A percentile compares a stretch with the other conserved stretches of the same genome.
Evolutionary conservation across 2,888 invertebrate genomes (phyloP).

Genomic region (Chrysomela aeneicollis): DNA sequence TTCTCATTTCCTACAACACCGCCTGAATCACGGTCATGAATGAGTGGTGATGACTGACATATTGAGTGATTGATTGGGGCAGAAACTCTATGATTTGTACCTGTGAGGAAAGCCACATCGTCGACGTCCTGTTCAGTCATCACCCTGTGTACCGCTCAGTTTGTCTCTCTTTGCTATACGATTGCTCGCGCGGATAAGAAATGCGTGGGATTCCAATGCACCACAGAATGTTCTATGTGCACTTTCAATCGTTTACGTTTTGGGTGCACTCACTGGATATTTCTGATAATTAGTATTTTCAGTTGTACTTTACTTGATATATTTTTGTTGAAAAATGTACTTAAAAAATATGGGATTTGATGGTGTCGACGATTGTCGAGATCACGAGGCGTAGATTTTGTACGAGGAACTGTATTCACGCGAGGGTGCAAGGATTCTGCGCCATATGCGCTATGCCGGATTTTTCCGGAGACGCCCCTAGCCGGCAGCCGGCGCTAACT

Average conservation of each 20-base stretch:
- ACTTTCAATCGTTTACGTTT: constrained; percentile 25
- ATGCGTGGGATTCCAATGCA: neutral
- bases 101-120: constrained; percentile 92
- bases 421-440: constrained; percentile 44
- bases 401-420: constrained; percentile 38
- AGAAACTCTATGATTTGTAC: constrained; percentile 52
- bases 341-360: constrained; percentile 40
- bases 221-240: constrained; percentile 21
- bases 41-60: constrained; percentile 56
- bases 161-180: constrained; percentile 15
- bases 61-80: constrained; percentile 53
- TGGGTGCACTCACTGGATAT: constrained; percentile 34
- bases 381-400: constrained; percentile 41
- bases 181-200: constrained; percentile 16
- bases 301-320: constrained; percentile 50
- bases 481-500: constrained; percentile 23
- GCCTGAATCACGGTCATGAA: constrained; percentile 61
- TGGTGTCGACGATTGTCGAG: constrained; percentile 42
- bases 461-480: constrained; percentile 42
- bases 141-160: constrained; percentile 60
- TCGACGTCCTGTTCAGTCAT: constrained; percentile 93
- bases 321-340: constrained; percentile 41
- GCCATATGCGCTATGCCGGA: constrained; percentile 34
- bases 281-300: constrained; percentile 24
- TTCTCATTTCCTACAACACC: constrained; percentile 69